A percentile compares a stretch with the other conserved stretches of the same genome.
phyloP scores from a whole-genome alignment of 2,113 vertebrate species.

The Pedetes capensis region DNA sequence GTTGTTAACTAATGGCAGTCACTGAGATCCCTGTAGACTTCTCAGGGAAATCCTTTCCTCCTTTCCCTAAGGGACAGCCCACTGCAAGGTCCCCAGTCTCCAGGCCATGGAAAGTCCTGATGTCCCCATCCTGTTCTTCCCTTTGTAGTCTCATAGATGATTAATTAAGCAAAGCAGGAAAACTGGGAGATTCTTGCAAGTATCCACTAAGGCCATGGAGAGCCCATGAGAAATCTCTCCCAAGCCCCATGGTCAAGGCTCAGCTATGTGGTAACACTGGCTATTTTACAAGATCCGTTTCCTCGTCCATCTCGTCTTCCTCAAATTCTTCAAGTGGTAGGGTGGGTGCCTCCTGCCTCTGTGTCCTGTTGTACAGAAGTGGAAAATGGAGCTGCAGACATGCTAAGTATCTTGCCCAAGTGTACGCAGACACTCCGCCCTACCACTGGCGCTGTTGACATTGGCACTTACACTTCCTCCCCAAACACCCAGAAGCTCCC shows the following conservation, averaged over 20 bases:
- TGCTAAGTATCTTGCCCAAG: not conserved
- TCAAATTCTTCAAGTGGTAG: no score
- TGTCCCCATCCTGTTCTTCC: slow-evolving; percentile 8
- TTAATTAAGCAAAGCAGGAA: slow-evolving; percentile 24
- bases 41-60: slow-evolving; percentile 42
- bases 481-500: not conserved
- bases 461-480: not conserved
- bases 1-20: not conserved
- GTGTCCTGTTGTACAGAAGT: not conserved
- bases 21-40: not conserved
- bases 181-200: not conserved
- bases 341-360: not conserved
- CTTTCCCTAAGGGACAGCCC: not conserved
- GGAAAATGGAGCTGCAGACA: not conserved
- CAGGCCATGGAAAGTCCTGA: not conserved
- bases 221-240: not conserved
- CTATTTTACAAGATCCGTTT: not conserved
- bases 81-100: not conserved
- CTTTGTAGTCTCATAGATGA: slow-evolving; percentile 13
- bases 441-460: not conserved
- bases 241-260: not conserved
- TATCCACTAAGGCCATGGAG: not conserved
- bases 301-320: not conserved
- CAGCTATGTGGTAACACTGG: not conserved
- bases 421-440: rapidly evolving